These are phyloP conservation scores for Ptychodera flava DNA, from an alignment of 35 echinoderm and acorn worm genomes.

Conservation along the genomic window DNA sequence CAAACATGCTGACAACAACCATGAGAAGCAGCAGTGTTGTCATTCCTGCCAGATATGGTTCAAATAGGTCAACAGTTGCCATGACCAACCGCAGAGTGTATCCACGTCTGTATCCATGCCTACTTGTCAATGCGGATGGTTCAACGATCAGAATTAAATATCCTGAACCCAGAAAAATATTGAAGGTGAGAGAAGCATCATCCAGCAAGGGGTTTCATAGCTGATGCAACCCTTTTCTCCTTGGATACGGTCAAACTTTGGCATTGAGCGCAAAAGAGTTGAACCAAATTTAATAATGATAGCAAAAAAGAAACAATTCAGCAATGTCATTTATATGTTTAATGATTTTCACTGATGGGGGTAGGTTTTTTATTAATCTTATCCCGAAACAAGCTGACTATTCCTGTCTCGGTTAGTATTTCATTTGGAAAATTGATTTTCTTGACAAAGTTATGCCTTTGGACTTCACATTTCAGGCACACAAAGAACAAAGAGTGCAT, in stretches of 20 bases:
- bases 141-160: conserved; percentile 86
- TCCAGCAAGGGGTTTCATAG: background rate
- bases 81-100: conserved; percentile 92
- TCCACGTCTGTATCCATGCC: conserved; percentile 60
- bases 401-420: no score
- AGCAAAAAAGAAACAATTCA: no score
- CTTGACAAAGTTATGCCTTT: no score
- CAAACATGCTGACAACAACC: background rate
- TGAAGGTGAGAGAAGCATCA: conserved; percentile 94
- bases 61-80: conserved; percentile 71
- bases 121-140: conserved; percentile 94
- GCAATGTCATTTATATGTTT: no score
- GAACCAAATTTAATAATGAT: background rate
- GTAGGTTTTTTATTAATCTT: no score
- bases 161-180: conserved; percentile 77
- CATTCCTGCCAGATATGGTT: conserved; percentile 31
- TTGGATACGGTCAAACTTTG: background rate
- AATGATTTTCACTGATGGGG: no score
- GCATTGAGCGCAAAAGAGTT: background rate
- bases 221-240: background rate
- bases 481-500: no score
- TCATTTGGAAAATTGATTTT: no score
- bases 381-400: no score
- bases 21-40: background rate
- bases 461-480: no score